Evolutionary conservation across 2,888 invertebrate species (phyloP).

Genomic region (Crocallis elinguaria): DNA sequence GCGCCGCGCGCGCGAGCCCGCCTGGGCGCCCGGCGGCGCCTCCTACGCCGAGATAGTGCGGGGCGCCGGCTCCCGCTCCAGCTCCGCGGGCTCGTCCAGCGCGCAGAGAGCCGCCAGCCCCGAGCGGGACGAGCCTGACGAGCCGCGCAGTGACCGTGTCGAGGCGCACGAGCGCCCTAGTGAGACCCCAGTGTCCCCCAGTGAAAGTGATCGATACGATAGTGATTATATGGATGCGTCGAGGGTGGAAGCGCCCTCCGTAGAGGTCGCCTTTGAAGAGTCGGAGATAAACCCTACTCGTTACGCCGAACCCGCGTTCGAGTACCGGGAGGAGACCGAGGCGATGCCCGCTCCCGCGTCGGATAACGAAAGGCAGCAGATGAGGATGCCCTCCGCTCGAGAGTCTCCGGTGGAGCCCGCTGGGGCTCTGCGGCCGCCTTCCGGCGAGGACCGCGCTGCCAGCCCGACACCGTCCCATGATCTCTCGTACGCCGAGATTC

Average conservation of each 20-base stretch:
- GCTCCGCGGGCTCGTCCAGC: constrained; percentile 58
- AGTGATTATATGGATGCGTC: constrained; percentile 44
- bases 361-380: neutral
- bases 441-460: constrained; percentile 50
- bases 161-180: constrained; percentile 21
- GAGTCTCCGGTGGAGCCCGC: constrained; percentile 18
- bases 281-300: constrained; percentile 34
- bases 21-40: constrained; percentile 90
- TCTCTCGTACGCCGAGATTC: constrained; percentile 89
- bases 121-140: constrained; percentile 40
- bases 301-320: constrained; percentile 40
- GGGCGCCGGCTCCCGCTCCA: constrained; percentile 80
- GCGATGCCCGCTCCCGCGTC: constrained; percentile 29
- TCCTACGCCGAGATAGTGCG: constrained; percentile 92
- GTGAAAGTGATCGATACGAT: constrained; percentile 70
- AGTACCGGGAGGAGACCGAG: constrained; percentile 44
- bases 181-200: constrained; percentile 61
- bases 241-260: constrained; percentile 26
- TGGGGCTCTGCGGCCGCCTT: constrained; percentile 41
- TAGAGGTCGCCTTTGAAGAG: constrained; percentile 30
- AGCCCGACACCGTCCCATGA: constrained; percentile 80
- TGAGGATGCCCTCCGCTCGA: neutral
- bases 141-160: neutral
- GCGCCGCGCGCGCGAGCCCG: constrained; percentile 79
- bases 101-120: constrained; percentile 45